Evolutionary conservation across 2,888 invertebrate genomes (phyloP).

Genomic region (Cheilosia urbana): DNA sequence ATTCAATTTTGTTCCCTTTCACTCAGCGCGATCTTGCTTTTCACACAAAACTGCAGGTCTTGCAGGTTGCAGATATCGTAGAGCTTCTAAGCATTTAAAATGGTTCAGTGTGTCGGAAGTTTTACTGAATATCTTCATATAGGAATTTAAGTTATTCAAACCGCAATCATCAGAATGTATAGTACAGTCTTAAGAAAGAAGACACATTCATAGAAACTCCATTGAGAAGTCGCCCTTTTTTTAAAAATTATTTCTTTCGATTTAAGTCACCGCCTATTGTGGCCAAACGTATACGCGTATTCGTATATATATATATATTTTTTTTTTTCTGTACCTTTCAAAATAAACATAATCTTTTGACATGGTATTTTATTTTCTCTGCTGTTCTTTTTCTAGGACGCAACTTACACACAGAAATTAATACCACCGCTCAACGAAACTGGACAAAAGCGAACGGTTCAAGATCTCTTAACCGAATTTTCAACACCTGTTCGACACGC

Average conservation of each 20-base stretch:
- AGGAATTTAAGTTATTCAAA: too few species aligned
- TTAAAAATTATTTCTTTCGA: background rate
- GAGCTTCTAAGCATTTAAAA: too few species aligned
- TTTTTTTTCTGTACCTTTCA: conserved; percentile 14
- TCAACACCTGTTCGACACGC: conserved; percentile 82
- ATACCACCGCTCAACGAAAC: conserved; percentile 81
- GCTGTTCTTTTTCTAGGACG: conserved; percentile 79
- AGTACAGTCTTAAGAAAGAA: background rate
- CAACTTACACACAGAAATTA: conserved; percentile 82
- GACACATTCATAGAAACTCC: background rate
- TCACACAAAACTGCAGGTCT: too few species aligned
- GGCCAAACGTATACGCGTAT: background rate
- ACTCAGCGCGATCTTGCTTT: too few species aligned
- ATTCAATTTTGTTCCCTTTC: too few species aligned
- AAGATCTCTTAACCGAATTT: conserved; percentile 82
- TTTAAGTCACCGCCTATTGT: conserved; percentile 14
- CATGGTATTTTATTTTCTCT: conserved; percentile 56
- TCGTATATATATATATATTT: too few species aligned
- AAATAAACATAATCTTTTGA: conserved; percentile 48
- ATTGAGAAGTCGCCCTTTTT: conserved; percentile 7
- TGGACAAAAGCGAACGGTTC: conserved; percentile 82
- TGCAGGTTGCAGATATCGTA: too few species aligned
- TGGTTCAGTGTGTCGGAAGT: too few species aligned
- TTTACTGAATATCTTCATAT: too few species aligned
- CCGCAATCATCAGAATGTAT: background rate